These are phyloP conservation scores for Siniperca knerii DNA, from an alignment of 2,113 vertebrate species.

Conservation along the genomic window DNA sequence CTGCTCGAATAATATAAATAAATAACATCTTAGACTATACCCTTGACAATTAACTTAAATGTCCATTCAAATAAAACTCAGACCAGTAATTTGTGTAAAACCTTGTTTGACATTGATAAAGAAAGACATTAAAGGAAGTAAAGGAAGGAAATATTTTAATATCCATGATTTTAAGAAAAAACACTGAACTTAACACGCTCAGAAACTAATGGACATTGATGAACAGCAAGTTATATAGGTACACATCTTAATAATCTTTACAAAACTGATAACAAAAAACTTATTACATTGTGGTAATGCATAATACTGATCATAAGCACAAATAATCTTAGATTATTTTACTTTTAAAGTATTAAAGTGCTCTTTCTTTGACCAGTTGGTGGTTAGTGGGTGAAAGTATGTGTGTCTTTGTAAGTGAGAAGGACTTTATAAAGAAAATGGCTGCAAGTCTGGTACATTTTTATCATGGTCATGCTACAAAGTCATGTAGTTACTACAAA, in stretches of 20 bases:
- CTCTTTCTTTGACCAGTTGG: conserved; percentile 65
- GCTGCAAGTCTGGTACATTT: conserved; percentile 15
- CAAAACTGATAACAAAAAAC: conserved; percentile 49
- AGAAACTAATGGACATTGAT: conserved; percentile 63
- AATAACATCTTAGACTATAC: neutral
- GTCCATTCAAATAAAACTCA: neutral
- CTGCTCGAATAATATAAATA: neutral
- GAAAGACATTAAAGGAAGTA: conserved; percentile 22
- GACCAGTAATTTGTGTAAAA: neutral
- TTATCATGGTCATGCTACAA: conserved; percentile 43
- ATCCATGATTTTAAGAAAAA: conserved; percentile 59
- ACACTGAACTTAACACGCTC: conserved; percentile 71
- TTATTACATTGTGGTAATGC: conserved; percentile 51
- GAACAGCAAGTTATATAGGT: conserved; percentile 66
- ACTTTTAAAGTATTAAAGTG: conserved; percentile 83
- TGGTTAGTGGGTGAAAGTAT: conserved; percentile 24
- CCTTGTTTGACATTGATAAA: conserved; percentile 12
- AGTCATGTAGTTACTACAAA: conserved; percentile 46
- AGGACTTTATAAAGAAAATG: conserved; percentile 12
- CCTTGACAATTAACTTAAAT: neutral
- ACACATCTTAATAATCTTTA: conserved; percentile 62
- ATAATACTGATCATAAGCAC: conserved; percentile 87
- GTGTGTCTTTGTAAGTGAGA: conserved; percentile 11
- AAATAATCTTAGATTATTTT: conserved; percentile 47
- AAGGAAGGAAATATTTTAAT: conserved; percentile 66